Evolutionary conservation across 2,113 vertebrate genomes (phyloP).

Genomic region (Climacteris rufus): DNA sequence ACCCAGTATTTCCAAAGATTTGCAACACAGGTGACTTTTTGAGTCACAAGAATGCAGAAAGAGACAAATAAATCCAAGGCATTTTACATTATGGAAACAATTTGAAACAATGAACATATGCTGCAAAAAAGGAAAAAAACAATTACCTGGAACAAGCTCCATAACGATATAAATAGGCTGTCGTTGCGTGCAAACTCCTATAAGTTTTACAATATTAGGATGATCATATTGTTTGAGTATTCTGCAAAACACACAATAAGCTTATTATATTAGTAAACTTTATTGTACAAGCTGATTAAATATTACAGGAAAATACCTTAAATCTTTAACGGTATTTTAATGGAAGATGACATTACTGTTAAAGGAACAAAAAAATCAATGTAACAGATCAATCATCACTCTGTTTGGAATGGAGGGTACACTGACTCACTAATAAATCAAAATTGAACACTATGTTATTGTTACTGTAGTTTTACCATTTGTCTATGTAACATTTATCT

Average conservation of each 20-base stretch:
- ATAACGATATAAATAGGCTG: conserved; percentile 99
- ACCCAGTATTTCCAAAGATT: background rate
- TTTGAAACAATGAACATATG: background rate
- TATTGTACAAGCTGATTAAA: background rate
- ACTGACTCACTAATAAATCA: background rate
- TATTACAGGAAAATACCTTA: background rate
- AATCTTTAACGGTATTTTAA: background rate
- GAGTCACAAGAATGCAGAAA: background rate
- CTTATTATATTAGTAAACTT: background rate
- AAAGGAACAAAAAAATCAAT: background rate
- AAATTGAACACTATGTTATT: background rate
- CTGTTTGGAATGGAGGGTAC: background rate
- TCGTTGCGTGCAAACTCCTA: conserved; percentile 95
- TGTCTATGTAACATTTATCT: background rate
- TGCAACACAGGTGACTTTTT: background rate
- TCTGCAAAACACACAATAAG: conserved; percentile 70
- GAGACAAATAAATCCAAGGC: background rate
- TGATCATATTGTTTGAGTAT: conserved; percentile 99
- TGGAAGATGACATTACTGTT: background rate
- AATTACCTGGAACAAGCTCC: conserved; percentile 93
- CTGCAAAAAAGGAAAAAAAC: background rate
- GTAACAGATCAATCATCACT: background rate
- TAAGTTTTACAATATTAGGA: conserved; percentile 97
- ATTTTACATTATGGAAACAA: background rate
- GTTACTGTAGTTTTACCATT: background rate